Evolutionary conservation across 2,113 vertebrate genomes (phyloP).

Genomic region (Vidua macroura): DNA sequence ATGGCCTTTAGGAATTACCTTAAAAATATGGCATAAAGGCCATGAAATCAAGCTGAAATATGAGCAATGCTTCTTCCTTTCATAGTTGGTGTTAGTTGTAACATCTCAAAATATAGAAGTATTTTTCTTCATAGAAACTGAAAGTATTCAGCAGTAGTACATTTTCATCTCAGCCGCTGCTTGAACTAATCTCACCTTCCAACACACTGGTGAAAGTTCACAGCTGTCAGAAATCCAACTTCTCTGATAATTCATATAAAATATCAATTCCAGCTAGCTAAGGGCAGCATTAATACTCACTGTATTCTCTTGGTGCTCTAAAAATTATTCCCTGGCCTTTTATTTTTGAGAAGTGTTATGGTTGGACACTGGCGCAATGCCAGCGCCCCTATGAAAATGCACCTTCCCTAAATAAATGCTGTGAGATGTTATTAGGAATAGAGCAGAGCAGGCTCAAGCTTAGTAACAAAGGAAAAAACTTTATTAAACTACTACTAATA

Average conservation of each 20-base stretch:
- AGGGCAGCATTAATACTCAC: not conserved
- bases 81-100: not conserved
- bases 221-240: not conserved
- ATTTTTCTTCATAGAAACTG: not conserved
- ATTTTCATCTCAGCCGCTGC: not conserved
- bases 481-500: too few relatives aligned
- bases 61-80: not conserved
- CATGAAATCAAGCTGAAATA: not conserved
- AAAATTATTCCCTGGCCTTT: not conserved
- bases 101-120: not conserved
- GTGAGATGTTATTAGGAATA: too few relatives aligned
- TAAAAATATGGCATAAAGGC: not conserved
- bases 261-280: not conserved
- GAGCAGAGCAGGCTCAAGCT: too few relatives aligned
- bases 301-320: rapidly evolving
- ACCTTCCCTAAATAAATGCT: too few relatives aligned
- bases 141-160: not conserved
- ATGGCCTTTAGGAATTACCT: not conserved
- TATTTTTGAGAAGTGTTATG: not conserved
- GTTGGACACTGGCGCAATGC: too few relatives aligned
- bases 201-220: not conserved
- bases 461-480: too few relatives aligned
- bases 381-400: too few relatives aligned
- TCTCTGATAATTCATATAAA: not conserved
- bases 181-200: not conserved